Evolutionary conservation across 2,797 vertebrate genomes (phyloP).

Genomic region (Thunnus albacares): DNA sequence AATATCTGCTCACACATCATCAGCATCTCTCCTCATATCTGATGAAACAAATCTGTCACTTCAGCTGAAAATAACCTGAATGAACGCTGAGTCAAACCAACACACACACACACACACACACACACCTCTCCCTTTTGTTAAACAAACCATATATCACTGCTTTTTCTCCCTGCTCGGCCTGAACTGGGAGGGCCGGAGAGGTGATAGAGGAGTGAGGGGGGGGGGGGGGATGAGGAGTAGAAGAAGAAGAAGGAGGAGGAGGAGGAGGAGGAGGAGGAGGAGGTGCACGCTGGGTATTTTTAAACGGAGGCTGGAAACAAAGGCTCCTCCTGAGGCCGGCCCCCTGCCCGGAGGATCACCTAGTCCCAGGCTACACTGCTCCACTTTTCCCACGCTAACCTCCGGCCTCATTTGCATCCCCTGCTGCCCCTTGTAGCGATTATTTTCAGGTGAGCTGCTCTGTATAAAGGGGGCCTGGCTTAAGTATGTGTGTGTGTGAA

Average conservation of each 20-base stretch:
- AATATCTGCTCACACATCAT: neutral
- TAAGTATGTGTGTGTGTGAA: constrained; percentile 59
- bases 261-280: constrained; percentile 59
- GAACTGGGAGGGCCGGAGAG: constrained; percentile 87
- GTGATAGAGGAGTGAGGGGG: constrained; percentile 73
- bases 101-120: constrained; percentile 51
- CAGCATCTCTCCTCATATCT: constrained; percentile 32
- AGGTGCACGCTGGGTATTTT: constrained; percentile 77
- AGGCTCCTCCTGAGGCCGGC: constrained; percentile 95
- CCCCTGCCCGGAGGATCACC: constrained; percentile 97
- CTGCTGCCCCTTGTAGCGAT: constrained; percentile 94
- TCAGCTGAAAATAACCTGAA: constrained; percentile 53
- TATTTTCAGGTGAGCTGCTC: constrained; percentile 99
- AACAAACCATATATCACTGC: constrained; percentile 82
- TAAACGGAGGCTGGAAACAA: constrained; percentile 89
- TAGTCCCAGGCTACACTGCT: constrained; percentile 93
- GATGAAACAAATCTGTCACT: constrained; percentile 55
- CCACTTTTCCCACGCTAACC: constrained; percentile 98
- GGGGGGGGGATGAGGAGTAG: constrained; percentile 45
- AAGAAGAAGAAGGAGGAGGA: constrained; percentile 29
- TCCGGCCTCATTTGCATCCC: constrained; percentile 97
- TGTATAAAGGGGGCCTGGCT: constrained; percentile 89
- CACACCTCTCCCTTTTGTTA: constrained; percentile 78
- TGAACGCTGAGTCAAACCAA: constrained; percentile 26
- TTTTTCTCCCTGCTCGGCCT: constrained; percentile 77